Base-by-base conservation (phyloP, 2,113 vertebrate species). In the Oryzias woworae region DNA sequence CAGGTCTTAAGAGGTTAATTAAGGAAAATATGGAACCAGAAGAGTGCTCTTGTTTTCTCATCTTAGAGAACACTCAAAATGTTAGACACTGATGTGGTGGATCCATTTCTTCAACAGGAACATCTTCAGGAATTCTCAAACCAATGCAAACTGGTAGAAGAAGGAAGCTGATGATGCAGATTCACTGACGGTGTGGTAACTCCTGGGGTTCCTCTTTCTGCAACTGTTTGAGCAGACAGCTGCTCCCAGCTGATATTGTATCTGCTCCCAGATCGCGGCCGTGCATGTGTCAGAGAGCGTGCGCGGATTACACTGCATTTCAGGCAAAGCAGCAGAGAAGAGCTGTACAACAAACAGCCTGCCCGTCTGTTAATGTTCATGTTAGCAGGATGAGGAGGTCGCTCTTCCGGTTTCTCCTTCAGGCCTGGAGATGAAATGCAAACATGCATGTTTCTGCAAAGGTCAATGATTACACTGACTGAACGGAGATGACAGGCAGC, bases 401-500 rank as follows among this genome's bases (percentile, higher is more conserved):
- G 63, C 42, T 80, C 58, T 53, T 77, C 58, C 53, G 66, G 67
- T 69, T 75, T 79, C 61, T 60, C 51, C 71, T 61, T 43, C 52
- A 41, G 72, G 71, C 63, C 53, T 62, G 53, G 58, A 72, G 68
- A 66, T 53, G 2, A 72, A 66, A 83, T 80, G 75, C 79, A 86
- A 85, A 87, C 81, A 86, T 56, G 53, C 79, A 73, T 78, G 81
- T 82, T 85, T 17, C 56, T 71, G 71, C 67, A 87, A 90, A 88
- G 88, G 88, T 88, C 88, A 86, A 58, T 73, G 86, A 84, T 76
- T 66, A 73, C 71, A 77, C 22, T 81, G 88, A 87, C 76, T 82
- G 86, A 86, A 72, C 71, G 69, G 78, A 74, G 77, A 80, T 85
- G 88, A 87, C 88, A 86, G 80, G 82, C 58, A 87, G 85, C 88